Evolutionary conservation across 2,113 vertebrate species (phyloP).

Genomic region (Ellobius talpinus): DNA sequence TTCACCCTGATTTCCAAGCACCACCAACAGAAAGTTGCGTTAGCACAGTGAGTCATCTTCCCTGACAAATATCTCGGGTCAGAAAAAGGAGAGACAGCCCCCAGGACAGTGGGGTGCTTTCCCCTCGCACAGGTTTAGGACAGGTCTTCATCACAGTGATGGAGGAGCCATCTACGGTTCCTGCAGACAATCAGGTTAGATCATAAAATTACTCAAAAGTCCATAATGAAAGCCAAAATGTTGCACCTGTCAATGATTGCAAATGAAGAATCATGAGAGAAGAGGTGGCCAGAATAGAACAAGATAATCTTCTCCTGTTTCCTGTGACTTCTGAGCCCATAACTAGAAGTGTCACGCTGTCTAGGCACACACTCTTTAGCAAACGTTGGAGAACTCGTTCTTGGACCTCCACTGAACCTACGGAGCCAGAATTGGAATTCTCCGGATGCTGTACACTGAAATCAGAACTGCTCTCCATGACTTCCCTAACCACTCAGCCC

Average conservation of each 20-base stretch:
- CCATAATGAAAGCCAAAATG: not conserved
- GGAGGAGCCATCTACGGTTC: slow-evolving; percentile 49
- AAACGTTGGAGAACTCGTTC: not conserved
- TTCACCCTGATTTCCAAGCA: not conserved
- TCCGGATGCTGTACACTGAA: not conserved
- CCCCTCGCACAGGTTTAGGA: too few relatives aligned
- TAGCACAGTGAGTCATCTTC: not conserved
- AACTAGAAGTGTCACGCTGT: not conserved
- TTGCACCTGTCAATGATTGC: not conserved
- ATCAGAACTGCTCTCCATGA: not conserved
- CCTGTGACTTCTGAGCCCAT: slow-evolving; percentile 50
- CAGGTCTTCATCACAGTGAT: not conserved
- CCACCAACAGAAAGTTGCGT: too few relatives aligned
- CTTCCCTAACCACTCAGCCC: not conserved
- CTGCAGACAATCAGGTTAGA: not conserved
- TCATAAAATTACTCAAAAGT: not conserved
- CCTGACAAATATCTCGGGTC: not conserved
- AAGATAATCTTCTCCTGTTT: not conserved
- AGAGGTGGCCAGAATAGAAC: not conserved
- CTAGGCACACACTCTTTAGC: not conserved
- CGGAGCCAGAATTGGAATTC: not conserved
- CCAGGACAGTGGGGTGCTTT: not conserved
- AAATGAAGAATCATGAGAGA: not conserved
- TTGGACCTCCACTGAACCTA: not conserved
- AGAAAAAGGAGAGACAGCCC: not conserved